Evolutionary conservation across 2,888 invertebrate genomes (phyloP).

Genomic region (Abscondita cerata): DNA sequence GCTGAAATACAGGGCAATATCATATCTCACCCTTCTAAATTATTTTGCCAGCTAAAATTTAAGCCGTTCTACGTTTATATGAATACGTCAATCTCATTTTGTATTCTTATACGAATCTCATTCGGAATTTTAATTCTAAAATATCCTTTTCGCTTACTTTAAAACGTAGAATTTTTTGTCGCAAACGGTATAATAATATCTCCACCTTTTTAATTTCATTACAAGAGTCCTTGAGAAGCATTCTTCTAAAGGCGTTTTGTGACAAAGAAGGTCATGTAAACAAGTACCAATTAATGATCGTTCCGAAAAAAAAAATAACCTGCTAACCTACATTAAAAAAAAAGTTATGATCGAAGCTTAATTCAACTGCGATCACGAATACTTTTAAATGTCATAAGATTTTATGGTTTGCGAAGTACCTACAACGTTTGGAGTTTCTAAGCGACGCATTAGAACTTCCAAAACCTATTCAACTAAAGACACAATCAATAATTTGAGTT

Average conservation of each 20-base stretch:
- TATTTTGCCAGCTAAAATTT: constrained; percentile 16
- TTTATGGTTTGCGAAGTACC: no score
- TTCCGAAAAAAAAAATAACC: constrained; percentile 1
- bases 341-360: no score
- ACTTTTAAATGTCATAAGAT: no score
- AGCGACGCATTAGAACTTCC: no score
- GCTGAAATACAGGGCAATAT: constrained; percentile 13
- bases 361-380: no score
- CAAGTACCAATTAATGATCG: constrained; percentile 6
- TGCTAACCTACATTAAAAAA: constrained; percentile 4
- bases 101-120: constrained; percentile 16
- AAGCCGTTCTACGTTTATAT: constrained; percentile 18
- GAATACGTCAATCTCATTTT: constrained; percentile 22
- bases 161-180: background rate
- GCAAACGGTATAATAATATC: background rate
- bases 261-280: constrained; percentile 8
- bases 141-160: background rate
- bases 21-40: constrained; percentile 5
- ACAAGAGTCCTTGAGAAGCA: constrained; percentile 9
- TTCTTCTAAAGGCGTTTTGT: background rate
- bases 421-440: no score
- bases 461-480: no score
- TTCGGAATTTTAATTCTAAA: constrained; percentile 20
- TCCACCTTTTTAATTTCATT: constrained; percentile 8
- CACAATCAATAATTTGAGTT: no score